A percentile compares a stretch with the other conserved stretches of the same genome.
Evolutionary conservation across 2,888 invertebrate genomes (phyloP).

Genomic region (Philonicus albiceps): DNA sequence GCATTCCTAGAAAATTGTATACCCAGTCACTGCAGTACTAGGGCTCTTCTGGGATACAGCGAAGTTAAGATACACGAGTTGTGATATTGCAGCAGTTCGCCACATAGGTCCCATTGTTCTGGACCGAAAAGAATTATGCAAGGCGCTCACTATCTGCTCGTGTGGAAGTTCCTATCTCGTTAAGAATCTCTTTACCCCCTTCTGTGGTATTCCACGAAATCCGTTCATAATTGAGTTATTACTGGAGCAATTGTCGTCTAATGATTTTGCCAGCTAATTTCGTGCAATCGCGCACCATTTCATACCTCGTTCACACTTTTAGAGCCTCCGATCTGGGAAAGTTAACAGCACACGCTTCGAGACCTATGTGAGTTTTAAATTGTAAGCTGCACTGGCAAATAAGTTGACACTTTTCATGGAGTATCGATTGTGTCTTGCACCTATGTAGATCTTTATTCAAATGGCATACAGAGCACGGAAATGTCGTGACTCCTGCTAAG

Average conservation of each 20-base stretch:
- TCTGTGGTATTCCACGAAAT: neutral
- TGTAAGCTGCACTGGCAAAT: neutral
- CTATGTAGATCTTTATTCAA: neutral
- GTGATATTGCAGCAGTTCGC: neutral
- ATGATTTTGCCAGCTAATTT: neutral
- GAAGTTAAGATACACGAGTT: slow-evolving; percentile 22
- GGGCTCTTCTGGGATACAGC: neutral
- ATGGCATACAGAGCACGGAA: neutral
- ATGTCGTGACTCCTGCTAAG: neutral
- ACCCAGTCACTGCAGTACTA: neutral
- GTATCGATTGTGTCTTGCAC: neutral
- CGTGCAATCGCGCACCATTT: neutral
- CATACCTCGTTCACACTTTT: neutral
- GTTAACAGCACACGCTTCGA: neutral
- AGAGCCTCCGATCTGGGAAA: neutral
- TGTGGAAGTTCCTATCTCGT: neutral
- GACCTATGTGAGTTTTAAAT: neutral
- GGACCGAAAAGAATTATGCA: neutral
- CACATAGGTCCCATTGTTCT: slow-evolving; percentile 15
- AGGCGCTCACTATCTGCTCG: neutral
- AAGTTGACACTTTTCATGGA: slow-evolving; percentile 9
- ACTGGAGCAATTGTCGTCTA: slow-evolving; percentile 2
- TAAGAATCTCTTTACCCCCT: neutral
- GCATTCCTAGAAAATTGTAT: neutral
- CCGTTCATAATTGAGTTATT: slow-evolving; percentile 24